Evolutionary conservation across 1,140 invertebrate species (phyloP).

Genomic region (Harpegnathos saltator): DNA sequence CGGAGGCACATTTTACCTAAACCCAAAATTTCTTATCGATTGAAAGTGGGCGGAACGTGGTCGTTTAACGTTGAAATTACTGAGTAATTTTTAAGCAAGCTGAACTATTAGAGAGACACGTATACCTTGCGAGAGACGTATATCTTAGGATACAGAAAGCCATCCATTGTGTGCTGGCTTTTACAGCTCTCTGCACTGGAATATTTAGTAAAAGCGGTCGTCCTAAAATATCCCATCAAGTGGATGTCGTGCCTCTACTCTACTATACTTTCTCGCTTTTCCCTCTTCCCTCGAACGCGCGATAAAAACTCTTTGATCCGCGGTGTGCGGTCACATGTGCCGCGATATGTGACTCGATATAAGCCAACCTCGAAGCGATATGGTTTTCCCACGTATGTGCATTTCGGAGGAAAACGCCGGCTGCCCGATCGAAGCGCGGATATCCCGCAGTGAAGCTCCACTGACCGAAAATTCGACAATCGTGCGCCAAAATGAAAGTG

Average conservation of each 20-base stretch:
- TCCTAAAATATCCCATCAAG: conserved; percentile 5
- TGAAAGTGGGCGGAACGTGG: too few species aligned
- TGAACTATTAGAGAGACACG: too few species aligned
- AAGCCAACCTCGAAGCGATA: not conserved
- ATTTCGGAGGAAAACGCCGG: not conserved
- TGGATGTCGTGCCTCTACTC: not conserved
- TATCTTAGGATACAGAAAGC: not conserved
- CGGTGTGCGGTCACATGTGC: not conserved
- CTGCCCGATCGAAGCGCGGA: not conserved
- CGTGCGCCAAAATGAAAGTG: not conserved
- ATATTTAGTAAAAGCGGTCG: conserved; percentile 17
- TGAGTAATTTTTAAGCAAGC: too few species aligned
- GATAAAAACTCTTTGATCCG: conserved; percentile 22
- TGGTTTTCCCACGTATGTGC: not conserved
- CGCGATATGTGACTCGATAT: not conserved
- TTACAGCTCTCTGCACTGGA: not conserved
- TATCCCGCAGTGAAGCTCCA: not conserved
- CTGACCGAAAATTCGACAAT: not conserved
- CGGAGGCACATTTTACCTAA: too few species aligned
- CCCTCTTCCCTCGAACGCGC: not conserved
- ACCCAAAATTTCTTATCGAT: too few species aligned
- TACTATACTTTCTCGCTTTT: conserved; percentile 1
- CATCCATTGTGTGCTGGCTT: not conserved
- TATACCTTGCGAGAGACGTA: not conserved
- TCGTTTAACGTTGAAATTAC: too few species aligned